Evolutionary conservation across 1,140 invertebrate genomes (phyloP), one percentile per base, ranked within the genome.

Genomic region (Papilio aristodemus): DNA sequence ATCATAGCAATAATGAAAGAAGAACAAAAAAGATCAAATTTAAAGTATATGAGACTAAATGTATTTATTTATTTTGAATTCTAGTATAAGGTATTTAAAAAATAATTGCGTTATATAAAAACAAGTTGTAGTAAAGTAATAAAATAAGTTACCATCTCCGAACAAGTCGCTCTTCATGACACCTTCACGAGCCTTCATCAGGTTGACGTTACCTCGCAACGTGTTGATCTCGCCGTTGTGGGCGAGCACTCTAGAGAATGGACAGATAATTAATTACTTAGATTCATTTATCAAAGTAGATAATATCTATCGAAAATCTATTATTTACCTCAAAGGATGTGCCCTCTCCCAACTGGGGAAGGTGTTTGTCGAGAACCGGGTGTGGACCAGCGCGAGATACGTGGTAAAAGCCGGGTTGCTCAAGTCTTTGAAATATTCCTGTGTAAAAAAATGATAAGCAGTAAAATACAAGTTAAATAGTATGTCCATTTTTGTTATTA

Each of bases 151-250:
- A 87, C 93, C 92, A 46, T 92, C 91, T 4, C 97, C 97, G 84
- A 96, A 99, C 11, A 95, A 76, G 0, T 94, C 91, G 84, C 96
- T 98, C 76, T 96, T 95, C 99, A 99, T 99, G 0, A 99, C 97
- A 68, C 99, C 99, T 92, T 99, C 99, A 66, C 99, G 94, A 32
- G 98, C 98, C 87, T 98, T 98, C 98, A 99, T 99, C 59, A 98
- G 94, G 91, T 99, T 99, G 0, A 99, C 97, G 87, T 99, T 99
- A 68, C 99, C 99, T 71, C 98, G 94, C 27, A 99, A 93, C 5
- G 98, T 99, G 91, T 99, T 99, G 84, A 99, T 99, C 93, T 99
- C 99, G 59, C 99, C 99, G 93, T 99, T 99, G 92, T 99, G 99
- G 70, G 98, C 98, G 68, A 99, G 92, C 69, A 98, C 94, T 86